Conservation (phyloP, 2,888 invertebrate species). For the Morpho helenor region DNA sequence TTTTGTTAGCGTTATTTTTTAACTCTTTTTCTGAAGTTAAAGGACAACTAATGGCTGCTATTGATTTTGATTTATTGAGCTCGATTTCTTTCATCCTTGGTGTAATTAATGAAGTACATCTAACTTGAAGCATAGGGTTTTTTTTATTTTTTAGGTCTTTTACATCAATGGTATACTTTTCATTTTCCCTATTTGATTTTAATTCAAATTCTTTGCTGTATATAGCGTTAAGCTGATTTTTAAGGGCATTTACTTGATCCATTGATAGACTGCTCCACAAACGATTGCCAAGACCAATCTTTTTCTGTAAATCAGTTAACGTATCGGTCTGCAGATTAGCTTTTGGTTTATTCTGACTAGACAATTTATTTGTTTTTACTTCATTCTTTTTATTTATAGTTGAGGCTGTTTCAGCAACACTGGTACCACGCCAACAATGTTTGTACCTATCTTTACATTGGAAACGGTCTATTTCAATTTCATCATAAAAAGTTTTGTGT, state of each 20-base stretch:
- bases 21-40: constrained; percentile 63
- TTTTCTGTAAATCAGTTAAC: constrained; percentile 64
- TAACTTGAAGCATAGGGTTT: constrained; percentile 71
- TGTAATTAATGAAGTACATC: constrained; percentile 78
- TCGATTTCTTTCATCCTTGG: constrained; percentile 59
- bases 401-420: constrained; percentile 88
- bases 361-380: constrained; percentile 33
- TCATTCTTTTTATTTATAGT: constrained; percentile 82
- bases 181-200: constrained; percentile 53
- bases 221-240: constrained; percentile 89
- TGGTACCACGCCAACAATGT: constrained; percentile 90
- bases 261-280: constrained; percentile 91
- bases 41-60: constrained; percentile 72
- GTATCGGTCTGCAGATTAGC: constrained; percentile 53
- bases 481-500: constrained; percentile 78
- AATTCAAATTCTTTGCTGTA: constrained; percentile 82
- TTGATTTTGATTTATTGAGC: constrained; percentile 77
- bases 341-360: constrained; percentile 43
- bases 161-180: constrained; percentile 82
- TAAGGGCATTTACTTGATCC: constrained; percentile 89
- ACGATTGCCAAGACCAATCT: constrained; percentile 84
- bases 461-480: constrained; percentile 57
- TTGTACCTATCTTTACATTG: constrained; percentile 85
- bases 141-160: constrained; percentile 51
- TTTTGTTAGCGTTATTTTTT: constrained; percentile 70